A percentile compares a stretch with the other conserved stretches of the same genome.
These are phyloP conservation scores for Gymnocypris eckloni DNA, from an alignment of 2,797 vertebrate genomes.

Conservation along the genomic window DNA sequence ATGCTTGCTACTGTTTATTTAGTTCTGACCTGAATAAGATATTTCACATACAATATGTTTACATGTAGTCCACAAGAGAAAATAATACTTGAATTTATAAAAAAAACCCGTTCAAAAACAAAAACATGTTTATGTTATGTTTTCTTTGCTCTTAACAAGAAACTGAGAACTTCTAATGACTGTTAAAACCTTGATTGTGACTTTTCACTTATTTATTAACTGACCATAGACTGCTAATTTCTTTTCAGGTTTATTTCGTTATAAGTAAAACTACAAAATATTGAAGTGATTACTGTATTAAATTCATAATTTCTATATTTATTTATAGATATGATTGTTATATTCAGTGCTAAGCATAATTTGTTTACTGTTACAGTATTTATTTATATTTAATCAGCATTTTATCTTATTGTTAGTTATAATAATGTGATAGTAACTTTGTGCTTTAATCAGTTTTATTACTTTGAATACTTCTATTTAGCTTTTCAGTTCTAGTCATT, in stretches of 20 bases:
- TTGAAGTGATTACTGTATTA: neutral
- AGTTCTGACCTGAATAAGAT: too few species aligned
- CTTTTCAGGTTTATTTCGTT: neutral
- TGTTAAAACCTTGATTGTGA: neutral
- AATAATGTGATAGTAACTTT: neutral
- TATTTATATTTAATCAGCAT: neutral
- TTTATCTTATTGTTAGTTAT: neutral
- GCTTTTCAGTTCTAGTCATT: neutral
- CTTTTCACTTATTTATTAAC: neutral
- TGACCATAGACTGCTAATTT: neutral
- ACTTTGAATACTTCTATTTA: neutral
- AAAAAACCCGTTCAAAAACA: too few species aligned
- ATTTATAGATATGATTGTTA: neutral
- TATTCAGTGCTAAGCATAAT: neutral
- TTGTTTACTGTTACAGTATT: neutral
- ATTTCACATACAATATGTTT: too few species aligned
- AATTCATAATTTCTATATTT: neutral
- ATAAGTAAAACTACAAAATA: neutral
- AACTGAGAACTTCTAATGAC: neutral
- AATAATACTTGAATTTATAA: too few species aligned
- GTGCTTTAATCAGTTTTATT: neutral
- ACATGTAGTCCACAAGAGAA: too few species aligned
- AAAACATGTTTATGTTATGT: neutral
- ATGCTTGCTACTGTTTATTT: too few species aligned
- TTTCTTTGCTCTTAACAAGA: neutral